A percentile compares a stretch with the other conserved stretches of the same genome.
Conservation (phyloP, 2,888 invertebrate species). For the Drosophila mayaguana region DNA sequence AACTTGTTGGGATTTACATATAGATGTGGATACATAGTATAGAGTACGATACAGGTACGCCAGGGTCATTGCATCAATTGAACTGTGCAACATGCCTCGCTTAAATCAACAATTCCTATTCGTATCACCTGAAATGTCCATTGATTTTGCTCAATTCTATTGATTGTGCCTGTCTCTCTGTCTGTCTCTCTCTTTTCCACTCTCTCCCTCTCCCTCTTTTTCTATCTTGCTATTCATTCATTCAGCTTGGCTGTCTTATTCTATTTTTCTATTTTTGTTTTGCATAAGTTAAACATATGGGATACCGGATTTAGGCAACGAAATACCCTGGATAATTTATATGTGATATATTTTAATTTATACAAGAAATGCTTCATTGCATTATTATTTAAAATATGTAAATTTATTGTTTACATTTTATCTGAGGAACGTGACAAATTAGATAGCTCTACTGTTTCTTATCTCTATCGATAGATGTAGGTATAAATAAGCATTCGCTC, state of each 20-base stretch:
- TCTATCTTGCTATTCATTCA: constrained; percentile 11
- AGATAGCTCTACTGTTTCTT: not conserved
- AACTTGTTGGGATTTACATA: constrained; percentile 41
- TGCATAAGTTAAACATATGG: not conserved
- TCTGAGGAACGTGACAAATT: not conserved
- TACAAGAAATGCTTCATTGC: no score
- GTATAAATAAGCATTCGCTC: not conserved
- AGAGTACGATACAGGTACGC: constrained; percentile 4
- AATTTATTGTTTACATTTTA: not conserved
- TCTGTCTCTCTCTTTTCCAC: not conserved
- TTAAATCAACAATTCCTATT: constrained; percentile 34
- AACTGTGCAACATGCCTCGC: constrained; percentile 22
- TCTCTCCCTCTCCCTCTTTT: not conserved
- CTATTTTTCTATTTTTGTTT: constrained; percentile 1
- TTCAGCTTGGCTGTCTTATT: constrained; percentile 6
- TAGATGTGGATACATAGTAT: not conserved
- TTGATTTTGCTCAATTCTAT: constrained; percentile 48
- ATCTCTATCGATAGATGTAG: not conserved
- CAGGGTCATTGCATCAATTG: constrained; percentile 22
- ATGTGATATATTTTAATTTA: not conserved
- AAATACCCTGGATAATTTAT: constrained; percentile 11
- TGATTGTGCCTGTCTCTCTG: constrained; percentile 27
- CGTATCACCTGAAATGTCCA: constrained; percentile 19
- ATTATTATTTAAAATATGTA: not conserved
- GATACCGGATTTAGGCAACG: not conserved